Percentiles rank a stretch among this genome's conserved stretches.
Evolutionary conservation across 2,113 vertebrate genomes (phyloP).

Genomic region (Lichenostomus cassidix): DNA sequence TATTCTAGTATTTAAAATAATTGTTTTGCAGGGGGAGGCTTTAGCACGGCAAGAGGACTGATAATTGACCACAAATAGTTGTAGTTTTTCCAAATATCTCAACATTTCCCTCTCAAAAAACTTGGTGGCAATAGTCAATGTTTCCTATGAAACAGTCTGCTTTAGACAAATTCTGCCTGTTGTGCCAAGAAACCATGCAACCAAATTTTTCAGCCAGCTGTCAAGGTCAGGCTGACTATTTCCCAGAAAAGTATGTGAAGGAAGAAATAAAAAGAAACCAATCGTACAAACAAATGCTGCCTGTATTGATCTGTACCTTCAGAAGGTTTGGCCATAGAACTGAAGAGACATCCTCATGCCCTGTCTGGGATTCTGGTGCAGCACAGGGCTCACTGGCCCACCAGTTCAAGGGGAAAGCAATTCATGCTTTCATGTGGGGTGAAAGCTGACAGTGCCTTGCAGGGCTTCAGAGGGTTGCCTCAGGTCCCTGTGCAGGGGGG

Average conservation of each 20-base stretch:
- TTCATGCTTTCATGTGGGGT: not conserved
- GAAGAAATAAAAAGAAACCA: not conserved
- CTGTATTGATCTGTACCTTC: not conserved
- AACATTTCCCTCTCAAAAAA: not conserved
- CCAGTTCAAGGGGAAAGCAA: not conserved
- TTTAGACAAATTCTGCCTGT: not conserved
- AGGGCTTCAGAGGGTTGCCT: not conserved
- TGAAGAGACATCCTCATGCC: not conserved
- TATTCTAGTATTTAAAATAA: not conserved
- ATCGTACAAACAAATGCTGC: not conserved
- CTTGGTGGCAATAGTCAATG: not conserved
- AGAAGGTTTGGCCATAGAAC: not conserved
- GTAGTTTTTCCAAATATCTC: not conserved
- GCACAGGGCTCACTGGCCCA: not conserved
- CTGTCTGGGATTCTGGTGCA: not conserved
- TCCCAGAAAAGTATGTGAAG: not conserved
- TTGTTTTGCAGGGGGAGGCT: rapidly evolving
- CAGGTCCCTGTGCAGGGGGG: not conserved
- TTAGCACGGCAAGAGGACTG: rapidly evolving
- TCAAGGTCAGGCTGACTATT: conserved; percentile 32
- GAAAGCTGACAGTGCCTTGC: not conserved
- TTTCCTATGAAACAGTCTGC: not conserved
- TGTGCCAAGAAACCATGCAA: not conserved
- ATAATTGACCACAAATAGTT: not conserved
- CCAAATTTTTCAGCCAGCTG: conserved; percentile 26